A percentile compares a stretch with the other conserved stretches of the same genome.
Conservation (phyloP, 2,113 vertebrate species). For the Ahaetulla prasina region DNA sequence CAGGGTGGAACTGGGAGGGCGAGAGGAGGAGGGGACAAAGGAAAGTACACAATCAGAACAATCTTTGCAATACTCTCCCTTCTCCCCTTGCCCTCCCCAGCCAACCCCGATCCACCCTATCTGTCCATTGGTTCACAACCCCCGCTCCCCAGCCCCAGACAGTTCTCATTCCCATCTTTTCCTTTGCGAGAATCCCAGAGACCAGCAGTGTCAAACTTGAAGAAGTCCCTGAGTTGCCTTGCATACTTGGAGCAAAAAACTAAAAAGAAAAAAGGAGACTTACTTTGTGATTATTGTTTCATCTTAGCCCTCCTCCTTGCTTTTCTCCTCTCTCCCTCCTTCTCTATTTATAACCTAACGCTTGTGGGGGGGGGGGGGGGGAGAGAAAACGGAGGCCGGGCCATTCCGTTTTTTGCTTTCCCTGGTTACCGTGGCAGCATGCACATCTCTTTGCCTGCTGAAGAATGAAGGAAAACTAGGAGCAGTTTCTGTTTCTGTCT, state of each 20-base stretch:
- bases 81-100: not conserved
- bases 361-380: constrained; percentile 40
- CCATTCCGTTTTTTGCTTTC: constrained; percentile 54
- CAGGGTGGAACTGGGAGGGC: no score
- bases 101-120: constrained; percentile 42
- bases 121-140: constrained; percentile 38
- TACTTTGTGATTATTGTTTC: constrained; percentile 46
- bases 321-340: constrained; percentile 31
- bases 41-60: no score
- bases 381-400: constrained; percentile 43
- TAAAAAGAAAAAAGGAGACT: constrained; percentile 21
- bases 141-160: constrained; percentile 20
- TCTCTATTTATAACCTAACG: constrained; percentile 66
- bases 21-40: no score
- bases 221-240: constrained; percentile 38
- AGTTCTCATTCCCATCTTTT: constrained; percentile 30
- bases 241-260: constrained; percentile 31
- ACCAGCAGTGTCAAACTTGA: constrained; percentile 59
- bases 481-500: constrained; percentile 55
- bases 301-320: not conserved
- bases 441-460: constrained; percentile 58
- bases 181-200: constrained; percentile 36
- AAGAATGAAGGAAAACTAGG: constrained; percentile 66
- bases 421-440: constrained; percentile 72
- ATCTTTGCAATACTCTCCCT: constrained; percentile 19